Percentiles rank a stretch among this genome's conserved stretches.
phyloP scores from a whole-genome alignment of 2,113 vertebrate species.

The Sturnira hondurensis region DNA sequence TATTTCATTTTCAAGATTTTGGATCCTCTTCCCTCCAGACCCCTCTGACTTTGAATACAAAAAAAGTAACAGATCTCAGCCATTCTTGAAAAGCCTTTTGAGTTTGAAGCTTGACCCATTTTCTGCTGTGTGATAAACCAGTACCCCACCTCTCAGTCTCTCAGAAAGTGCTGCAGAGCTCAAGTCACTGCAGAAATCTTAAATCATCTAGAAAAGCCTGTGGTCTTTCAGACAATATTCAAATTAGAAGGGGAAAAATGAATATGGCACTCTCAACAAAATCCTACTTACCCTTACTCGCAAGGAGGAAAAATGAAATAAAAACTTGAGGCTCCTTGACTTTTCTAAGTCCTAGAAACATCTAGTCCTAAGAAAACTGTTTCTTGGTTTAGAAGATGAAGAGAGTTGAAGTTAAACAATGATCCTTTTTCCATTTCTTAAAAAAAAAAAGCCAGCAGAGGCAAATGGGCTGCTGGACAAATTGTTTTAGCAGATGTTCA shows the following conservation, averaged over 20 bases:
- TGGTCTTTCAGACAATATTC: constrained; percentile 31
- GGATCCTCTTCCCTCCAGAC: constrained; percentile 32
- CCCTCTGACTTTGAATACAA: constrained; percentile 2
- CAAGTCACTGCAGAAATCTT: background rate
- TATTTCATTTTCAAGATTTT: constrained; percentile 46
- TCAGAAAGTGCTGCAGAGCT: background rate
- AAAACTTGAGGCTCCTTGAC: background rate
- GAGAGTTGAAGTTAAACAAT: constrained; percentile 55
- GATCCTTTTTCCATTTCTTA: constrained; percentile 45
- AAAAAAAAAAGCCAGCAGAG: background rate
- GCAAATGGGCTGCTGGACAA: background rate
- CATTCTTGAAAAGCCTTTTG: constrained; percentile 32
- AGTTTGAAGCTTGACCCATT: constrained; percentile 31
- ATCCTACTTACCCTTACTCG: background rate
- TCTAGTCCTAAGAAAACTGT: constrained; percentile 19
- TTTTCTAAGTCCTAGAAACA: constrained; percentile 42
- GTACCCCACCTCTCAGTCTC: background rate
- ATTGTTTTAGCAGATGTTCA: constrained; percentile 69
- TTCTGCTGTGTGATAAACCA: background rate
- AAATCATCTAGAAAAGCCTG: background rate
- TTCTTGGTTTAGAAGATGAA: constrained; percentile 50
- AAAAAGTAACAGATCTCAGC: constrained; percentile 37
- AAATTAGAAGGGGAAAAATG: background rate
- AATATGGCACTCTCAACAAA: background rate
- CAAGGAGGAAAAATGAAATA: background rate